Base-by-base conservation (phyloP, 2,113 vertebrate species). In the Leptosomus discolor region DNA sequence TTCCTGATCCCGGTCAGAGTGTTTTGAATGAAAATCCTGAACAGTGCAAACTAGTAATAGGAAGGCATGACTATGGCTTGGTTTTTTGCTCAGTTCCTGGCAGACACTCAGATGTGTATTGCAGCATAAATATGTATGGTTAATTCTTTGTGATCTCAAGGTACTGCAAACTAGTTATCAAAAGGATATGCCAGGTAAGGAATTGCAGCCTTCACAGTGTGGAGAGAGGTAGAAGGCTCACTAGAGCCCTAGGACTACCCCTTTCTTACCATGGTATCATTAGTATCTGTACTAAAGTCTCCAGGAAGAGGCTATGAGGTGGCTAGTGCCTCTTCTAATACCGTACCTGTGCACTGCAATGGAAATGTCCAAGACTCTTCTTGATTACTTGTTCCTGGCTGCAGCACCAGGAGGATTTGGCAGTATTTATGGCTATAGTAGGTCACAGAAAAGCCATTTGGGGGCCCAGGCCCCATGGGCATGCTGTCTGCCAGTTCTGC, bases 321-420 rank as follows among this genome's bases (percentile, higher is more conserved):
- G 51, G 23, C 39, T 24, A 5, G 9, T 34, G 32, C 29, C 17
- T 48, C 39, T 24, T n/a, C 29, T 27, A 11, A 27, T 12, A 29
- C 48, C 2, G 0, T 5, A 36, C 26, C 69, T 68, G 18, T 9
- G 13, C 36, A 12, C 41, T 46, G 19, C 67, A 22, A 4, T 2
- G 3, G 4, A 43, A 53, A 30, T 8, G 12, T 4, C 70, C 20
- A 9, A 36, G 23, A 53, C 30, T 83, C 8, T 30, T 34, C 10
- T 8, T 46, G 50, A 19, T 41, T 36, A 4, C 50, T 19, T 24
- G 11, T 45, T 67, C 22, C 67, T 71, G 46, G 21, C 41, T 87
- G n/a, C 34, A 21, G 24, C 50, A 18, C 22, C 15, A 27, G 32
- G 45, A 21, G 46, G 30, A 45, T 46, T 80, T 61, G 34, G 15